phyloP scores from a whole-genome alignment of 2,888 invertebrate genomes.

The Mycogona germanica region DNA sequence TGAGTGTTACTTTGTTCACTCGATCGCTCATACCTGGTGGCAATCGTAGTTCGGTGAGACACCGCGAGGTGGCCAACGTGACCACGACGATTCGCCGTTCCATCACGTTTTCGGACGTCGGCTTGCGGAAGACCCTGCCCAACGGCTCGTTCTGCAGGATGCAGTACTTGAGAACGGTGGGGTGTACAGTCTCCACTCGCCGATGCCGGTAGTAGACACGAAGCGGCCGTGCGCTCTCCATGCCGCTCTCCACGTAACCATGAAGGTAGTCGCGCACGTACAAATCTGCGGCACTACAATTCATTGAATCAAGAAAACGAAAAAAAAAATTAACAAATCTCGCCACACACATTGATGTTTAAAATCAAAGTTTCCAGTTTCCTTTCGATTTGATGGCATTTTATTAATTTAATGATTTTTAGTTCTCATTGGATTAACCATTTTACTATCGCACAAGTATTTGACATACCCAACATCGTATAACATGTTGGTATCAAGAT shows the following conservation, averaged over 20 bases:
- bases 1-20: background rate
- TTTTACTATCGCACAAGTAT: too few species aligned
- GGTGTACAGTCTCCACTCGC: constrained; percentile 63
- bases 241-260: constrained; percentile 53
- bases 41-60: constrained; percentile 52
- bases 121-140: constrained; percentile 49
- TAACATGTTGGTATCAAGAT: too few species aligned
- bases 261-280: constrained; percentile 74
- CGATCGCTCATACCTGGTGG: constrained; percentile 41
- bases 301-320: background rate
- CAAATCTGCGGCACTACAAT: constrained; percentile 57
- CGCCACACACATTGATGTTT: background rate
- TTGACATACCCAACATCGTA: too few species aligned
- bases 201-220: constrained; percentile 67
- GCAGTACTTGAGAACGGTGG: constrained; percentile 57
- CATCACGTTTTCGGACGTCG: constrained; percentile 55
- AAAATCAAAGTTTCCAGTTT: too few species aligned
- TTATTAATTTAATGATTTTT: too few species aligned
- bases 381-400: too few species aligned
- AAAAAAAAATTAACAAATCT: background rate
- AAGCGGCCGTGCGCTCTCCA: constrained; percentile 52
- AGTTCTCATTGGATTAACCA: too few species aligned
- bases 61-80: constrained; percentile 64
- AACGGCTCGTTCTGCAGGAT: constrained; percentile 45
- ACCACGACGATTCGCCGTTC: constrained; percentile 61